Conservation (phyloP, 2,888 invertebrate genomes). For the Synergus japonicus region DNA sequence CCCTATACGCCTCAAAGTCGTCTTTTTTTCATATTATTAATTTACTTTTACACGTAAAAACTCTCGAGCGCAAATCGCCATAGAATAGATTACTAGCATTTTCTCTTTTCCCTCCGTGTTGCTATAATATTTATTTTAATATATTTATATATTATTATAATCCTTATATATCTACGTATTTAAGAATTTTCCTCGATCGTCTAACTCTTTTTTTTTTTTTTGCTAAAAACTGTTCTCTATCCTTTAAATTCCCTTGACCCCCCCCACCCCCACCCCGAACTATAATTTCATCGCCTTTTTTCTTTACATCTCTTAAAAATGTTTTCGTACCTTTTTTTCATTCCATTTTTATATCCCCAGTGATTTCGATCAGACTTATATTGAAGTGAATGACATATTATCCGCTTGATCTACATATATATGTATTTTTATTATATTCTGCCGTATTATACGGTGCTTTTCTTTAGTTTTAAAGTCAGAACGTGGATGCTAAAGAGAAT, state of each 20-base stretch:
- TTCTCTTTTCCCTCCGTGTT: conserved; percentile 43
- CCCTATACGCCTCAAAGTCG: conserved; percentile 53
- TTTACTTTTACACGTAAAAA: conserved; percentile 59
- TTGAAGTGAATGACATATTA: conserved; percentile 70
- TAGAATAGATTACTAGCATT: conserved; percentile 57
- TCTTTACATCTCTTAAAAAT: conserved; percentile 7
- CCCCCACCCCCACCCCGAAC: conserved; percentile 38
- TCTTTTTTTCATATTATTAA: conserved; percentile 42
- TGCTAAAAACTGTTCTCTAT: conserved; percentile 49
- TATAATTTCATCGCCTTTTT: conserved; percentile 32
- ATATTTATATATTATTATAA: conserved; percentile 62
- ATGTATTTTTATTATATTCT: conserved; percentile 44
- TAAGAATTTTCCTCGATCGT: conserved; percentile 56
- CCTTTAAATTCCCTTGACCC: conserved; percentile 33
- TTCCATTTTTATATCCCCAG: conserved; percentile 23
- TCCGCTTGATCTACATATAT: conserved; percentile 66
- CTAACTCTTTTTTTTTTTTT: conserved; percentile 50
- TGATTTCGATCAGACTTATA: conserved; percentile 69
- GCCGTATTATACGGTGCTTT: conserved; percentile 38
- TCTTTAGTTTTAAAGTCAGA: conserved; percentile 62
- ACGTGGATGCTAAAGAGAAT: conserved; percentile 73
- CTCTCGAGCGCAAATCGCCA: conserved; percentile 56
- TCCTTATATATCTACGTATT: conserved; percentile 64
- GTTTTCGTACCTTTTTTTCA: conserved; percentile 19
- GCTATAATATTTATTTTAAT: conserved; percentile 47